Base-by-base conservation (phyloP, 2,888 invertebrate species). In the Ophion ventricosus region DNA sequence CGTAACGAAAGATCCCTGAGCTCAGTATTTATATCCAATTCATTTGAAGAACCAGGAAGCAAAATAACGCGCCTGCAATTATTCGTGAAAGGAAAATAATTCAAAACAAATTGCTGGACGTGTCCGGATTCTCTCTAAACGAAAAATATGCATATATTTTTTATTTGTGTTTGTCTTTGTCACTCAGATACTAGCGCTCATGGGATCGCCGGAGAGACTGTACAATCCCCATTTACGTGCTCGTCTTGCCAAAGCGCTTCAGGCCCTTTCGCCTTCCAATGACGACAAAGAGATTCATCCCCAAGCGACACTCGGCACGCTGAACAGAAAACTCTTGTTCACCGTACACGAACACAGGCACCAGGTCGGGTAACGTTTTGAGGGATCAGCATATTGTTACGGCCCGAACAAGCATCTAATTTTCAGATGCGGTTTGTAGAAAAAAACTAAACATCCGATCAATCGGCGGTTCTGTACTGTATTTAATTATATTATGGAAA, bases 171-270 rank as follows among this genome's bases (percentile, higher is more conserved):
- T 5, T 54, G 20, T 8, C n/a, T 74, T 14, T 74, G 1, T 43
- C 14, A 69, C 29, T 69, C 29, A 92, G 92, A 96, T 98, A 25
- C 93, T 99, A 35, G 95, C 97, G 1, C 97, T 97, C 90, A 99
- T 99, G 98, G 98, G 98, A 0, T 97, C 97, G 75, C 95, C 97
- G 0, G 93, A 95, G 2, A 94, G 97, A 80, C 96, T 98, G 83
- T 96, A 96, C 90, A 99, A 99, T 94, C 99, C 99, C 0, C 99
- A 99, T 94, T 94, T 98, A 80, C 95, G 99, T 84, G 99, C 99
- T 0, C 95, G 97, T 76, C 93, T 99, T 83, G 98, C 99, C 0
- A 98, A 98, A 93, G 97, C 97, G 72, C 94, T 99, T 14, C 98
- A 98, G 91, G 96, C 97, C 8, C 95, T 99, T 90, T 93, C 99